phyloP scores from a whole-genome alignment of 2,888 invertebrate genomes.

The Thecophora atra region DNA sequence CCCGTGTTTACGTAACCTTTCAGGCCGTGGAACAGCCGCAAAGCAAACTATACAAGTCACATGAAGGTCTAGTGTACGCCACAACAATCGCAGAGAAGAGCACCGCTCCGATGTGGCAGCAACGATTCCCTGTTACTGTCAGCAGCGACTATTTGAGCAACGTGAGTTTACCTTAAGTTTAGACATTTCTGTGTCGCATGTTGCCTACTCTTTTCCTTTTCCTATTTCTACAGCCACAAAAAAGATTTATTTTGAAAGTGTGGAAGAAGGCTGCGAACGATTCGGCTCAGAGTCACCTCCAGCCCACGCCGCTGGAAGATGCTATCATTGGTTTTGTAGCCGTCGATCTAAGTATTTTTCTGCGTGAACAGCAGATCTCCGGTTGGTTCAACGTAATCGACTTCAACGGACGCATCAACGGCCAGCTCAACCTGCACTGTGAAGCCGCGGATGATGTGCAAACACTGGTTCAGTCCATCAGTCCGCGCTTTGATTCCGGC shows the following conservation, averaged over 20 bases:
- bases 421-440: constrained; percentile 71
- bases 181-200: not conserved
- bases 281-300: constrained; percentile 53
- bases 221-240: constrained; percentile 69
- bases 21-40: constrained; percentile 63
- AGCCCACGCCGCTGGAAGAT: constrained; percentile 70
- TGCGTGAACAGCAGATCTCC: constrained; percentile 68
- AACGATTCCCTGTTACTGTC: constrained; percentile 67
- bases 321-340: constrained; percentile 71
- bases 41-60: constrained; percentile 57
- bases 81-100: constrained; percentile 69
- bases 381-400: constrained; percentile 76
- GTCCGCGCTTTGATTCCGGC: not conserved
- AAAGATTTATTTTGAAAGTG: constrained; percentile 71
- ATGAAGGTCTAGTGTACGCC: constrained; percentile 65
- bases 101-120: constrained; percentile 70
- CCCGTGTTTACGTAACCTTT: constrained; percentile 72
- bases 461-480: constrained; percentile 25
- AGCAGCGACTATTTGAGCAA: constrained; percentile 68
- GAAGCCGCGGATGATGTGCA: constrained; percentile 68
- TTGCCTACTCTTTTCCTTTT: constrained; percentile 21
- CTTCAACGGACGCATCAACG: constrained; percentile 70
- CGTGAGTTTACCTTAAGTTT: constrained; percentile 63
- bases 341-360: constrained; percentile 69
- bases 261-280: constrained; percentile 70